These are phyloP conservation scores for Piscicola geometra DNA, from an alignment of 2,888 invertebrate species.

Conservation along the genomic window DNA sequence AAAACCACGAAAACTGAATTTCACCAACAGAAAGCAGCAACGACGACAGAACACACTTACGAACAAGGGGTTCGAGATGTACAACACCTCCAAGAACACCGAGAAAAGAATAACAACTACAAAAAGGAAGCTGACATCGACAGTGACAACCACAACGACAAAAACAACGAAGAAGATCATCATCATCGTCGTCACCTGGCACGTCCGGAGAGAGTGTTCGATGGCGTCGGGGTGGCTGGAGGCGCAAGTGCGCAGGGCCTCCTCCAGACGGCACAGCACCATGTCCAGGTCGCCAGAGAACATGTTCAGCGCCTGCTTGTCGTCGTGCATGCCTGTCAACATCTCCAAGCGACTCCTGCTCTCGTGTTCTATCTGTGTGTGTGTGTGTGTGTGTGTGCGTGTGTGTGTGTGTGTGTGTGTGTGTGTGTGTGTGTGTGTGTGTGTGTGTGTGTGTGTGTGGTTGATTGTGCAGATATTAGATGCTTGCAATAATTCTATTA, in stretches of 20 bases:
- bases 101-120: neutral
- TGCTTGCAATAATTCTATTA: too few species aligned
- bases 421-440: too few species aligned
- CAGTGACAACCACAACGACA: conserved; percentile 6
- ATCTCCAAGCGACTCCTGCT: neutral
- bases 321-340: neutral
- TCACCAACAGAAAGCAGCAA: too few species aligned
- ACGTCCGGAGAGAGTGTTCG: neutral
- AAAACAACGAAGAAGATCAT: neutral
- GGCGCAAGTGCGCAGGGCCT: conserved; percentile 8
- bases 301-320: neutral
- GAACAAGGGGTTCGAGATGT: too few species aligned
- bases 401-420: too few species aligned
- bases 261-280: conserved; percentile 14
- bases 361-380: neutral
- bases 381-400: too few species aligned
- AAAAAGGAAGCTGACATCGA: neutral
- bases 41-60: too few species aligned
- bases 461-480: too few species aligned
- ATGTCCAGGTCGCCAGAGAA: conserved; percentile 17
- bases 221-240: conserved; percentile 11
- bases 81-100: too few species aligned
- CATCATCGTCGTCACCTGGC: neutral
- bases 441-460: too few species aligned
- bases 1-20: too few species aligned